Conservation (phyloP, 2,888 invertebrate species). For the Nezara viridula region DNA sequence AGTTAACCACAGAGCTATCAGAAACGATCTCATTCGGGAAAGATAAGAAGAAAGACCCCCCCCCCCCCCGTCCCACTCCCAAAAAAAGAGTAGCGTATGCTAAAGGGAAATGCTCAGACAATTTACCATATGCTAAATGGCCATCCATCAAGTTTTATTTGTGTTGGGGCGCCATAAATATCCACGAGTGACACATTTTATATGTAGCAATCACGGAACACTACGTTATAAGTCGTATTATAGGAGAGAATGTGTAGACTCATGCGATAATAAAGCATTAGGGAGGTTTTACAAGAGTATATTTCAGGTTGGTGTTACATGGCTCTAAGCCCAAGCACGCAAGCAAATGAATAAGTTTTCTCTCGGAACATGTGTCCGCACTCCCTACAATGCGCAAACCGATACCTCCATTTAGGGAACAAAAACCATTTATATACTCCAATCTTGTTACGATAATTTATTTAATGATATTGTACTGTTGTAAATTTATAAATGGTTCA, state of each 20-base stretch:
- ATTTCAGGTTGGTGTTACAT: neutral
- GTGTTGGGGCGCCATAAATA: neutral
- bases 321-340: neutral
- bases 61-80: too few relatives aligned
- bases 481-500: too few relatives aligned
- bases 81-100: neutral
- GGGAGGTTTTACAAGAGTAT: conserved; percentile 26
- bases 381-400: neutral
- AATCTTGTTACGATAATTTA: too few relatives aligned
- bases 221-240: conserved; percentile 28
- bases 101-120: neutral
- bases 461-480: too few relatives aligned
- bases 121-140: neutral
- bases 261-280: conserved; percentile 43
- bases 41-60: too few relatives aligned
- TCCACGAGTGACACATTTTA: neutral
- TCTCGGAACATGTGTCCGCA: neutral
- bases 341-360: conserved; percentile 24
- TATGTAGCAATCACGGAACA: conserved; percentile 41
- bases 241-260: neutral
- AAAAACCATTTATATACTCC: neutral
- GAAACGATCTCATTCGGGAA: too few relatives aligned
- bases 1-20: too few relatives aligned
- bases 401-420: neutral
- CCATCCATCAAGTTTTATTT: neutral